A percentile compares a stretch with the other conserved stretches of the same genome.
Conservation (phyloP, 2,888 invertebrate genomes). For the Glaucopsyche alexis region DNA sequence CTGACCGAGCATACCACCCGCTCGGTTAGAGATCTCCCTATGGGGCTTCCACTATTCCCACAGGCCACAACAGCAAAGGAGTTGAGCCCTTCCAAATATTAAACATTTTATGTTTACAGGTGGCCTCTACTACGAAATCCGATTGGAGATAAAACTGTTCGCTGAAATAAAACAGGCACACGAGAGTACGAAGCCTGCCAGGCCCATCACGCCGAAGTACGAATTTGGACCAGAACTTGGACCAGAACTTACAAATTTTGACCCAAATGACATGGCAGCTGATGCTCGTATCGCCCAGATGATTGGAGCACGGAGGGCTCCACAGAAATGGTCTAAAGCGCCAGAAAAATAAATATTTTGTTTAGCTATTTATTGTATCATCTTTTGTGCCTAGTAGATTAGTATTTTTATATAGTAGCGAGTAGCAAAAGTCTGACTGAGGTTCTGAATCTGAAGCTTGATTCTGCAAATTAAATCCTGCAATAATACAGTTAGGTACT, state of each 20-base stretch:
- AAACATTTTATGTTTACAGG: slow-evolving; percentile 32
- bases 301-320: neutral
- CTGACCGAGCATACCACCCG: no score
- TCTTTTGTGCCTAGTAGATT: neutral
- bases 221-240: neutral
- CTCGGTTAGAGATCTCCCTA: no score
- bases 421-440: no score
- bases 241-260: neutral
- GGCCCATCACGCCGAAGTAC: neutral
- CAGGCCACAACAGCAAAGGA: no score
- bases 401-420: no score
- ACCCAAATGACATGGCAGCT: neutral
- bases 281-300: neutral
- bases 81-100: no score
- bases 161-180: slow-evolving; percentile 31
- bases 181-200: slow-evolving; percentile 30
- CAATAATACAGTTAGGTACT: no score
- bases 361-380: neutral
- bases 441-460: no score
- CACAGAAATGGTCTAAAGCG: neutral
- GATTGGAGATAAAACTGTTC: slow-evolving; percentile 35
- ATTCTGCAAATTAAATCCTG: no score
- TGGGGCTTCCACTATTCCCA: no score
- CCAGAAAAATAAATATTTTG: neutral
- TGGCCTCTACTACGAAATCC: slow-evolving; percentile 39